A percentile compares a stretch with the other conserved stretches of the same genome.
Conservation (phyloP, 2,113 vertebrate species). For the Porphyrio hochstetteri region DNA sequence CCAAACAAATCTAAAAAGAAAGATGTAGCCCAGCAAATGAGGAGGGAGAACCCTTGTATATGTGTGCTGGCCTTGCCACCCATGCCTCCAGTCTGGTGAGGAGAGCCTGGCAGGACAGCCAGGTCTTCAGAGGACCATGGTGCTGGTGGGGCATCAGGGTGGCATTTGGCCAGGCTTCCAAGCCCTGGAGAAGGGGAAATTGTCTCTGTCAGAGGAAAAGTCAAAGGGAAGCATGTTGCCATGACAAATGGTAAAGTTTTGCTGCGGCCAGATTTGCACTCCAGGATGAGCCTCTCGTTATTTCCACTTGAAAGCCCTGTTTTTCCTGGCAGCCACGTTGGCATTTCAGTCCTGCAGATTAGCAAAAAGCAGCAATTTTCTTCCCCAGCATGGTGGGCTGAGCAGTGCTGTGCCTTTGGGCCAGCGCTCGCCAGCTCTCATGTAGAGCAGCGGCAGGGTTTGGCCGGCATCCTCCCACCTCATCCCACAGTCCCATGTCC, state of each 20-base stretch:
- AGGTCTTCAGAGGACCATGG: rapidly evolving
- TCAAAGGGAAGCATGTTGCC: not conserved
- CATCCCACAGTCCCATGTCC: not conserved
- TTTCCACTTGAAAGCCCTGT: slow-evolving; percentile 16
- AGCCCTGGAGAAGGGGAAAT: not conserved
- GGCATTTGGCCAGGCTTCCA: not conserved
- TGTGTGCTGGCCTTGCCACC: rapidly evolving
- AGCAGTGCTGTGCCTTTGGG: not conserved
- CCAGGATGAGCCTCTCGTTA: not conserved
- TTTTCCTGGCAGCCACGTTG: not conserved
- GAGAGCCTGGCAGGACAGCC: not conserved
- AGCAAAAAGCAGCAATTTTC: slow-evolving; percentile 18
- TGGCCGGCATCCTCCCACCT: not conserved
- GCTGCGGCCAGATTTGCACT: not conserved
- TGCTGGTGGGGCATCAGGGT: not conserved
- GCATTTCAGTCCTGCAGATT: slow-evolving; percentile 2
- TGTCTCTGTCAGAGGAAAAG: not conserved
- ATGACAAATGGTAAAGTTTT: slow-evolving; percentile 3
- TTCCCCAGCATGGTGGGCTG: rapidly evolving
- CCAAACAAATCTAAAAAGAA: not conserved
- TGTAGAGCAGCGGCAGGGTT: not conserved
- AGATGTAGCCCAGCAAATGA: not conserved
- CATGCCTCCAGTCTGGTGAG: not conserved
- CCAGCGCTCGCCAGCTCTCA: rapidly evolving
- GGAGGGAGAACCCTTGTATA: not conserved